Evolutionary conservation across 2,113 vertebrate species (phyloP), one percentile per base, ranked within the genome.

Genomic region (Oncorhynchus kisutch): DNA sequence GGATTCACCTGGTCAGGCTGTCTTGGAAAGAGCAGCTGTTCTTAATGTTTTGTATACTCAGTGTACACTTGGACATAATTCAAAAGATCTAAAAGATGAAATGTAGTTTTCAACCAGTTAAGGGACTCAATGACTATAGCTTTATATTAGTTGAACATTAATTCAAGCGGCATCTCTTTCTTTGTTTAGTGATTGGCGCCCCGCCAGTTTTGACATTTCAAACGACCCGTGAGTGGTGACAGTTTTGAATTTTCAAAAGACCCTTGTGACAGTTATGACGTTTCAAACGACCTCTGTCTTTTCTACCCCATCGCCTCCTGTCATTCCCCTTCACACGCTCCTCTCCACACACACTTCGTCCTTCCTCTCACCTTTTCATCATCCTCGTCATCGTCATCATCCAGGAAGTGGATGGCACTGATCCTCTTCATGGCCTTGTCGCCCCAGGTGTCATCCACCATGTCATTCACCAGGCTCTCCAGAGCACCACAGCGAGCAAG

Each of bases 341-440:
- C 54, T 20, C 54, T 5, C 1, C 51, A 57, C 22, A 64, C 39
- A 20, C 5, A 22, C 12, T 60, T 3, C 54, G 7, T 78, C 45
- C 13, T 16, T 70, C 54, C 22, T 25, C 92, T 80, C 92, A 98
- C 97, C 96, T 93, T 94, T 75, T 96, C 95, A 0, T 94, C 95
- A 7, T 97, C 97, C 14, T 97, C 96, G 0, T 97, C 96, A 57
- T 94, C 95, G 13, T 96, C 95, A 0, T 97, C 97, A 67, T 98
- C 96, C 74, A 97, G 77, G 88, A 99, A 99, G 69, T 96, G 96
- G 90, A 99, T 99, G 82, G 96, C 95, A 74, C 97, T 99, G 91
- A 95, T 95, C 90, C 98, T 91, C 83, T 98, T 95, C 60, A 92
- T 80, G 2, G 95, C 92, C 48, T 88, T 91, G 83, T 94, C 91